Conservation (phyloP, 1,140 invertebrate genomes). For the Thaumatotibia leucotreta region DNA sequence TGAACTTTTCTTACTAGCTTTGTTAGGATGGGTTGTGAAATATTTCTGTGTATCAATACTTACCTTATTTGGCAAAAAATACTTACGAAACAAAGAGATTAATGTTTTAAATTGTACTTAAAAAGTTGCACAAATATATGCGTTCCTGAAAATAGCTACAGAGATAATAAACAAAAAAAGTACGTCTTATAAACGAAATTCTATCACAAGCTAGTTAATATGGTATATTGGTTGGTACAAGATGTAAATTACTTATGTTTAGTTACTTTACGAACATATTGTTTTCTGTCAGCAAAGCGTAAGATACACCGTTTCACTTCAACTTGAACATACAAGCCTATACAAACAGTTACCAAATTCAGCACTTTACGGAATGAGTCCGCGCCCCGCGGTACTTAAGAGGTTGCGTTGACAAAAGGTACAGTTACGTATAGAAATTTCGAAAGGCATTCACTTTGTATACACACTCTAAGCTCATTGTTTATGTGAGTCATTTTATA, state of each 20-base stretch:
- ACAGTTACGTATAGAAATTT: conserved; percentile 8
- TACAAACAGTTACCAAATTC: conserved; percentile 7
- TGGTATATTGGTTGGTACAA: too few relatives aligned
- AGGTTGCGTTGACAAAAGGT: conserved; percentile 7
- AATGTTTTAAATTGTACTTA: not conserved
- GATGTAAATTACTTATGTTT: too few relatives aligned
- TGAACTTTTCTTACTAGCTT: not conserved
- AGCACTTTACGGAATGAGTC: conserved; percentile 9
- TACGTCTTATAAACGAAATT: too few relatives aligned
- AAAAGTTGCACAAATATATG: too few relatives aligned
- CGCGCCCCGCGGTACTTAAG: conserved; percentile 4
- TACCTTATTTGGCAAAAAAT: not conserved
- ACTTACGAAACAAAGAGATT: too few relatives aligned
- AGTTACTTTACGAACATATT: not conserved
- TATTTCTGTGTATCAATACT: not conserved
- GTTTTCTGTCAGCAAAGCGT: conserved; percentile 3
- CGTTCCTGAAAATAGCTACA: too few relatives aligned
- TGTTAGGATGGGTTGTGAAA: not conserved
- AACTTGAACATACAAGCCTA: conserved; percentile 5
- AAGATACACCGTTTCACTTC: conserved; percentile 1
- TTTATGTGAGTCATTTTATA: conserved; percentile 1
- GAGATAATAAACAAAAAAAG: too few relatives aligned
- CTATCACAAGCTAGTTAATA: too few relatives aligned
- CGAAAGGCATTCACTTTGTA: conserved; percentile 2
- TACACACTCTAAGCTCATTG: not conserved